Conservation (phyloP, 2,113 vertebrate genomes). For the Sturnira hondurensis region DNA sequence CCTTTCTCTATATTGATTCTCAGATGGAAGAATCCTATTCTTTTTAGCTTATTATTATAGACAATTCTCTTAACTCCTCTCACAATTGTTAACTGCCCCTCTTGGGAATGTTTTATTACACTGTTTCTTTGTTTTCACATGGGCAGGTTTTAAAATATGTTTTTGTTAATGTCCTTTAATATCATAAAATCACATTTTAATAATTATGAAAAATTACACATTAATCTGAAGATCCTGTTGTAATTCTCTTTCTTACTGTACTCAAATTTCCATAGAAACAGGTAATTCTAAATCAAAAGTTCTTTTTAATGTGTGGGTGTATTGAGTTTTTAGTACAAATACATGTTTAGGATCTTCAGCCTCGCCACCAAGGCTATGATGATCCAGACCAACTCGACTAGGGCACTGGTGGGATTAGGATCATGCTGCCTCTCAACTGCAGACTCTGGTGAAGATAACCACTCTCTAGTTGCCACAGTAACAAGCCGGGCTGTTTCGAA, state of each 20-base stretch:
- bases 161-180: slow-evolving; percentile 10
- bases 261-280: background rate
- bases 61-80: background rate
- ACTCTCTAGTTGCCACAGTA: background rate
- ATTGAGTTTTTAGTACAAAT: slow-evolving; percentile 21
- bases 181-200: background rate
- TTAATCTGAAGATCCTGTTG: slow-evolving; percentile 11
- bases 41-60: background rate
- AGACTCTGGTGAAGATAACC: background rate
- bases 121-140: slow-evolving; percentile 21
- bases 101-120: background rate
- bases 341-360: background rate
- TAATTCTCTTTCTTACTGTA: background rate
- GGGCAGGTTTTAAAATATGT: slow-evolving; percentile 24
- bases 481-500: background rate
- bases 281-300: slow-evolving; percentile 2
- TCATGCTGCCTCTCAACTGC: background rate
- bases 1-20: background rate
- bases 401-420: background rate
- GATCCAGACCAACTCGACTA: background rate
- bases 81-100: background rate
- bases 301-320: background rate
- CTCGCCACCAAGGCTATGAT: background rate
- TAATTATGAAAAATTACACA: slow-evolving; percentile 10
- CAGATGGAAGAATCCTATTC: background rate